Evolutionary conservation across 2,888 invertebrate genomes (phyloP).

Genomic region (Cyclophora albipunctata): DNA sequence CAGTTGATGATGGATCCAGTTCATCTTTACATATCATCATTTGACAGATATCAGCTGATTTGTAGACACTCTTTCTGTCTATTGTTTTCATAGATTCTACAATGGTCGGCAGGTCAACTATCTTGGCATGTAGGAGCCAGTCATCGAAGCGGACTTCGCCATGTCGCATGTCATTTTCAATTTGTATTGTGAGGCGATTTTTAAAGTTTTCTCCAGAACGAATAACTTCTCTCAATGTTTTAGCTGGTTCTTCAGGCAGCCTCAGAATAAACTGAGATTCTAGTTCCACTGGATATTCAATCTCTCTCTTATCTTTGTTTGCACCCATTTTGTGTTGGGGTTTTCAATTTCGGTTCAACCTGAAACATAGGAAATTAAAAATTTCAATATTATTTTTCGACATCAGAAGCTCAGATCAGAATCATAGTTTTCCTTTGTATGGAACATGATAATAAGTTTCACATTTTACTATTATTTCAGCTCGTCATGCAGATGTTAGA

Average conservation of each 20-base stretch:
- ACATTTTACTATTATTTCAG: too few relatives aligned
- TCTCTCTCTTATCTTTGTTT: conserved; percentile 58
- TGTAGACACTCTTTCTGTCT: conserved; percentile 97
- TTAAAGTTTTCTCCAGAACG: conserved; percentile 85
- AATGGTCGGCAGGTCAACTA: conserved; percentile 93
- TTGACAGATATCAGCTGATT: conserved; percentile 97
- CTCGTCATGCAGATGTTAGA: too few relatives aligned
- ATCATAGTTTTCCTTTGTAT: too few relatives aligned
- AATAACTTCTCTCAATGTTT: conserved; percentile 83
- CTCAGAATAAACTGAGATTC: conserved; percentile 90
- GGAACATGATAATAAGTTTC: too few relatives aligned
- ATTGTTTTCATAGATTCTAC: conserved; percentile 96
- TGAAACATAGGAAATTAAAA: too few relatives aligned
- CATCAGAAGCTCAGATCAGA: too few relatives aligned
- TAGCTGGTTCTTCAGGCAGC: conserved; percentile 87
- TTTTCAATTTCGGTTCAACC: not conserved
- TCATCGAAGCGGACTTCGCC: conserved; percentile 93
- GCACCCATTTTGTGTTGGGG: conserved; percentile 23
- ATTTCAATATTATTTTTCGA: too few relatives aligned
- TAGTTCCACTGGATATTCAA: conserved; percentile 78
- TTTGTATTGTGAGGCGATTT: conserved; percentile 87
- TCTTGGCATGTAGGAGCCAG: conserved; percentile 89
- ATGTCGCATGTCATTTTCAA: conserved; percentile 92
- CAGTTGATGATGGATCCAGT: conserved; percentile 83
- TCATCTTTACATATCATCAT: conserved; percentile 92